Percentiles rank a stretch among this genome's conserved stretches.
Evolutionary conservation across 1,140 invertebrate species (phyloP).

Genomic region (Procambarus virginalis): DNA sequence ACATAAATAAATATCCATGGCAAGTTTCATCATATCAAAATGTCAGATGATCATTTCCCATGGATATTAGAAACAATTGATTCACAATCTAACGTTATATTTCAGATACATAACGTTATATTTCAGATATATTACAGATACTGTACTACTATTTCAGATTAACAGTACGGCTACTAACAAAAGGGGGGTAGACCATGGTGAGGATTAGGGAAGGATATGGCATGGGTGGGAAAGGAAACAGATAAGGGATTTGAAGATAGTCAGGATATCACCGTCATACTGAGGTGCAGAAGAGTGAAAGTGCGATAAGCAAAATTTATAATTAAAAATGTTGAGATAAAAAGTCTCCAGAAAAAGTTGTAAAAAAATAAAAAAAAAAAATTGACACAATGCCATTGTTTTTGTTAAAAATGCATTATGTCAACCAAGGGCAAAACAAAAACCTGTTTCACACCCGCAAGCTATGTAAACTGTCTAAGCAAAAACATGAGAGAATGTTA

Average conservation of each 20-base stretch:
- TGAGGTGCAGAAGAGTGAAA: not conserved
- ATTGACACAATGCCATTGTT: not conserved
- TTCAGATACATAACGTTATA: too few relatives aligned
- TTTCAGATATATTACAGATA: too few relatives aligned
- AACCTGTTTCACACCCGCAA: slow-evolving; percentile 14
- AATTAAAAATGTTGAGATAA: not conserved
- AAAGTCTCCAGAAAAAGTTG: not conserved
- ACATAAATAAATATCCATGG: too few relatives aligned
- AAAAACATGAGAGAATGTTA: slow-evolving; percentile 36
- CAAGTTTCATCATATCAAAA: too few relatives aligned
- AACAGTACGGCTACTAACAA: not conserved
- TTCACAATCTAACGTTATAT: too few relatives aligned
- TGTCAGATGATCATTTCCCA: too few relatives aligned
- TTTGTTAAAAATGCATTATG: not conserved
- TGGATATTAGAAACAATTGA: too few relatives aligned
- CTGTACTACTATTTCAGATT: too few relatives aligned
- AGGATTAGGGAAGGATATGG: not conserved
- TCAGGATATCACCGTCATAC: not conserved
- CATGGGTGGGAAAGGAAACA: not conserved
- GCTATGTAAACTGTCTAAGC: slow-evolving; percentile 3
- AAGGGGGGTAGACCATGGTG: not conserved
- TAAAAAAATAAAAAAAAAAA: not conserved
- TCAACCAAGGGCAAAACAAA: not conserved
- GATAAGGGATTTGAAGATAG: not conserved
- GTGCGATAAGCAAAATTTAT: not conserved